Evolutionary conservation across 2,888 invertebrate genomes (phyloP), one percentile per base, ranked within the genome.

Genomic region (Anorthoa munda): DNA sequence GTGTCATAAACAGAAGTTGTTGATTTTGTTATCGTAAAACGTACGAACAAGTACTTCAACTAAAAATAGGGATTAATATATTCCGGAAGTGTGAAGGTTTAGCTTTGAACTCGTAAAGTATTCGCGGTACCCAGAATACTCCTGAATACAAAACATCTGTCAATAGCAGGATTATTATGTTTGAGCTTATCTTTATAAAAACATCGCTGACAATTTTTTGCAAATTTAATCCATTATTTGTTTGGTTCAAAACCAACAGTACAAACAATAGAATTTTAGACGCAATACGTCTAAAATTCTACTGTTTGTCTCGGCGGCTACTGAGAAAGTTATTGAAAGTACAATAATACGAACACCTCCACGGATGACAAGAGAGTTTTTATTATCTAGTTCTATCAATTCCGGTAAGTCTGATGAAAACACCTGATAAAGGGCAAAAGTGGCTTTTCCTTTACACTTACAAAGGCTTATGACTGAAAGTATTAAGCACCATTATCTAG

Each of bases 11-110:
- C 66, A 82, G 79, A 73, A 82, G 83, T 69, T 72, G 65, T 63
- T 56, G 61, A 66, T 72, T 73, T 63, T 69, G 73, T 61, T 78
- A 74, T 83, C 59, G 64, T 56, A 48, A 63, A 74, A 69, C 51
- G 59, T 63, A 69, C 55, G 63, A 64, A 58, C 39, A 64, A 78
- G 78, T 81, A 59, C 75, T 83, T 75, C 23, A 71, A 79, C 75
- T 71, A 71, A 78, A 83, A 75, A 83, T 72, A 78, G 59, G 60
- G 78, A 81, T 83, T 86, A 81, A 85, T 75, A 72, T 81, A 69
- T 76, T 78, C 75, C 86, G 84, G 86, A 83, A 81, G 76, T 72
- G 68, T 61, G 45, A 50, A 67, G 73, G 70, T 66, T 73, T 74
- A 74, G 74, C 74, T 80, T 83, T 75, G 83, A 83, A 79, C 64